Percentiles rank a stretch among this genome's conserved stretches.
These are phyloP conservation scores for Echinops telfairi DNA, from an alignment of 2,113 vertebrate genomes.

Conservation along the genomic window DNA sequence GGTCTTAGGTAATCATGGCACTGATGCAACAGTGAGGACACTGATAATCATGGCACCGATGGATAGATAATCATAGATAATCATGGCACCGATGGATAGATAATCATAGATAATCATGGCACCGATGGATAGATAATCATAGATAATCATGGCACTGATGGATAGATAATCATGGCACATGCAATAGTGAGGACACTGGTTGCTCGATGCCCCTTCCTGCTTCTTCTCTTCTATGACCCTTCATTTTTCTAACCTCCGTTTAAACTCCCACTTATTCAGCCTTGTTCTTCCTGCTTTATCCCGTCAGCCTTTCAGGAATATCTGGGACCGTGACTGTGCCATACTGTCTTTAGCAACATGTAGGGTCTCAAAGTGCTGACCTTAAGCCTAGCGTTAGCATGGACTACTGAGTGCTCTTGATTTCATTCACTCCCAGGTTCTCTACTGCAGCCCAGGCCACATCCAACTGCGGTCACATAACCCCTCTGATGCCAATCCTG, in stretches of 20 bases:
- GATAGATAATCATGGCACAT: too few relatives aligned
- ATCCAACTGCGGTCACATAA: background rate
- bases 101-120: too few relatives aligned
- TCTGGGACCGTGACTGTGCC: background rate
- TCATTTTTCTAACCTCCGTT: background rate
- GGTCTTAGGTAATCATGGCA: too few relatives aligned
- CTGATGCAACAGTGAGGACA: accelerated
- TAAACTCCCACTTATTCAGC: too few relatives aligned
- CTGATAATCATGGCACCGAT: accelerated
- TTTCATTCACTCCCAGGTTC: background rate
- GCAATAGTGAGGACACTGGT: accelerated
- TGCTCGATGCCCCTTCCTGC: too few relatives aligned
- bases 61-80: too few relatives aligned
- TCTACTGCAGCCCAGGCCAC: background rate
- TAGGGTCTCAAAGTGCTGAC: background rate
- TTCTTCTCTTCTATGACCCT: background rate
- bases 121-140: accelerated
- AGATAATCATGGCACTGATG: too few relatives aligned
- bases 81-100: accelerated
- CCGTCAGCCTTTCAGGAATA: background rate
- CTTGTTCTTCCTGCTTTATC: background rate
- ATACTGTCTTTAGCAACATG: background rate
- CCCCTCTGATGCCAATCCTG: background rate
- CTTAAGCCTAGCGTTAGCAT: accelerated
- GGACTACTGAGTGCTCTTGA: too few relatives aligned